Percentiles rank a stretch among this genome's conserved stretches.
These are phyloP conservation scores for Physella acuta DNA, from an alignment of 1,140 invertebrate genomes.

Conservation along the genomic window DNA sequence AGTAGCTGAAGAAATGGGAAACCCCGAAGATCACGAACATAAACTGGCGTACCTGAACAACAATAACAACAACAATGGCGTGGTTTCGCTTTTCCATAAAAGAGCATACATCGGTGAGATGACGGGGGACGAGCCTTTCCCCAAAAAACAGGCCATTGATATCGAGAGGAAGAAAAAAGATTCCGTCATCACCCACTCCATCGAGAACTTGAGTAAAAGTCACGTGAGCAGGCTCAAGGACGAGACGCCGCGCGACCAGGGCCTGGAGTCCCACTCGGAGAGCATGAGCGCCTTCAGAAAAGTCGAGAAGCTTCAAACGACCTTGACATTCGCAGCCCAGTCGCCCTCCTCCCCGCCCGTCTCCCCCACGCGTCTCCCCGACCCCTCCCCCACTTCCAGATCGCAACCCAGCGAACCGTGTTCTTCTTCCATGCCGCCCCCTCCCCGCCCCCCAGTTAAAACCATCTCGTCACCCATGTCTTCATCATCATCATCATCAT, in stretches of 20 bases:
- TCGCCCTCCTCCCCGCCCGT: not conserved
- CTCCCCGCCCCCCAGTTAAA: slow-evolving; percentile 10
- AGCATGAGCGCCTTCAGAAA: slow-evolving; percentile 51
- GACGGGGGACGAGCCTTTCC: not conserved
- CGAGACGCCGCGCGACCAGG: not conserved
- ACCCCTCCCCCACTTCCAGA: not conserved
- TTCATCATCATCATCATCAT: slow-evolving; percentile 4
- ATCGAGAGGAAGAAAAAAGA: not conserved
- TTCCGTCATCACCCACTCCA: slow-evolving; percentile 16
- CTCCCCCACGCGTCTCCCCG: not conserved
- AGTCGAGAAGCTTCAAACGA: slow-evolving; percentile 39
- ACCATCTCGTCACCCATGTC: slow-evolving; percentile 4
- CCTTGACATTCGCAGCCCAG: not conserved
- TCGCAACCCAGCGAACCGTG: not conserved
- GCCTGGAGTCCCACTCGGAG: slow-evolving; percentile 20
- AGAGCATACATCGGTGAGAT: too few relatives aligned
- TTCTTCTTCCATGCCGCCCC: slow-evolving; percentile 21
- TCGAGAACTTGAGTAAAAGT: slow-evolving; percentile 24
- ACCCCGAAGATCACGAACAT: not conserved
- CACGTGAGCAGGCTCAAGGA: not conserved
- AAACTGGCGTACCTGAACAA: slow-evolving; percentile 9
- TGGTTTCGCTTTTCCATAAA: not conserved
- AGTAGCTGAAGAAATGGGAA: not conserved
- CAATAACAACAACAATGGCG: slow-evolving; percentile 13
- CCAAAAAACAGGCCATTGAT: not conserved